Evolutionary conservation across 2,113 vertebrate species (phyloP).

Genomic region (Neogale vison): DNA sequence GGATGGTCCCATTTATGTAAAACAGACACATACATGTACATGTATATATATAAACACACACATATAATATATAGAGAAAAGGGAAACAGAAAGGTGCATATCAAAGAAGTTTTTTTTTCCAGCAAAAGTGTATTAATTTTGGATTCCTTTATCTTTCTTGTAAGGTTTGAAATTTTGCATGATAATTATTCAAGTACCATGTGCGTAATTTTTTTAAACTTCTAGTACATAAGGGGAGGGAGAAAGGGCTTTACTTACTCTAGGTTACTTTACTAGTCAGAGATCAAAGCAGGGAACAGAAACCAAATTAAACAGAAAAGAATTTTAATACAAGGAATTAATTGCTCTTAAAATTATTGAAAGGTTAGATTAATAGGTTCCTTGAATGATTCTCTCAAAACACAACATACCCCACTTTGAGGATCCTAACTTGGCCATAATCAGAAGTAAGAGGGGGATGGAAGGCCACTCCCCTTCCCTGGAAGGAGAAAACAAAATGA

Average conservation of each 20-base stretch:
- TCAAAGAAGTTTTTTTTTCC: not conserved
- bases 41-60: not conserved
- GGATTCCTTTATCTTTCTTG: not conserved
- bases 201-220: not conserved
- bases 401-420: not conserved
- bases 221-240: not conserved
- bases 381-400: not conserved
- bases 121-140: not conserved
- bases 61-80: not conserved
- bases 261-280: not conserved
- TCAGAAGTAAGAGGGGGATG: not conserved
- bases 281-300: not conserved
- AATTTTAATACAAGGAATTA: not conserved
- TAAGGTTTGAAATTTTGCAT: not conserved
- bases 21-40: not conserved
- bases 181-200: not conserved
- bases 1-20: not conserved
- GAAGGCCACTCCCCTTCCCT: not conserved
- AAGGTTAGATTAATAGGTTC: not conserved
- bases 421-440: not conserved
- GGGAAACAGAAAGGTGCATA: not conserved
- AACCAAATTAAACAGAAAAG: not conserved
- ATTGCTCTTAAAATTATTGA: not conserved
- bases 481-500: not conserved
- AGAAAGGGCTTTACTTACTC: not conserved